Conservation (phyloP, 2,113 vertebrate genomes). For the Hydrochoerus hydrochaeris region DNA sequence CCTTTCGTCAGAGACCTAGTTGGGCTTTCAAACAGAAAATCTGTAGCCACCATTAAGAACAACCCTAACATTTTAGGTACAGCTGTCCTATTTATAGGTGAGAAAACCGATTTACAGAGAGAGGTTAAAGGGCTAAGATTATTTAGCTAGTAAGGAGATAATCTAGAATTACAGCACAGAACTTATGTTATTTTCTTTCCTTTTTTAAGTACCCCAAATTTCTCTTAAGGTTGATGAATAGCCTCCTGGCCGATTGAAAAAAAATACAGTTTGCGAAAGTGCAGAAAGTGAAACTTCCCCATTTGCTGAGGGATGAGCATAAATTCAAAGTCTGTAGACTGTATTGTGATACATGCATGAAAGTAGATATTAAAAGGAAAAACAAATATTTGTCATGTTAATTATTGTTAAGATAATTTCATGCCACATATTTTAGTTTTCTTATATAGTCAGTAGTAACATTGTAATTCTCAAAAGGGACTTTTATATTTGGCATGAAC, state of each 20-base stretch:
- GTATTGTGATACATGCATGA: neutral
- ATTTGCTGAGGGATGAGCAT: neutral
- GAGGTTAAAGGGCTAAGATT: neutral
- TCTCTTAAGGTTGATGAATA: neutral
- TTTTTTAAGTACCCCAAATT: constrained; percentile 30
- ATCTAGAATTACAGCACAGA: neutral
- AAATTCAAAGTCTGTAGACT: neutral
- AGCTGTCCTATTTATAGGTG: neutral
- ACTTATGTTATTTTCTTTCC: constrained; percentile 19
- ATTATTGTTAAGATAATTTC: constrained; percentile 11
- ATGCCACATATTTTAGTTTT: neutral
- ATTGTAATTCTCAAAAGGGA: constrained; percentile 30
- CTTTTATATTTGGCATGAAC: neutral
- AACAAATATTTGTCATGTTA: neutral
- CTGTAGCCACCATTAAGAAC: neutral
- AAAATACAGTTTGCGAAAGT: neutral
- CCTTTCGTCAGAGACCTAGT: neutral
- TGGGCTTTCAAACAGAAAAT: neutral
- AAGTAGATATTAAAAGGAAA: constrained; percentile 43
- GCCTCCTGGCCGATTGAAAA: neutral
- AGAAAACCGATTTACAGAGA: neutral
- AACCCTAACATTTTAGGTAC: neutral
- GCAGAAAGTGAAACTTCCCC: neutral
- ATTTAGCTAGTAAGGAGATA: neutral
- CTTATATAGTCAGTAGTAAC: neutral